Evolutionary conservation across 2,113 vertebrate genomes (phyloP), one percentile per base, ranked within the genome.

Genomic region (Albula glossodonta): DNA sequence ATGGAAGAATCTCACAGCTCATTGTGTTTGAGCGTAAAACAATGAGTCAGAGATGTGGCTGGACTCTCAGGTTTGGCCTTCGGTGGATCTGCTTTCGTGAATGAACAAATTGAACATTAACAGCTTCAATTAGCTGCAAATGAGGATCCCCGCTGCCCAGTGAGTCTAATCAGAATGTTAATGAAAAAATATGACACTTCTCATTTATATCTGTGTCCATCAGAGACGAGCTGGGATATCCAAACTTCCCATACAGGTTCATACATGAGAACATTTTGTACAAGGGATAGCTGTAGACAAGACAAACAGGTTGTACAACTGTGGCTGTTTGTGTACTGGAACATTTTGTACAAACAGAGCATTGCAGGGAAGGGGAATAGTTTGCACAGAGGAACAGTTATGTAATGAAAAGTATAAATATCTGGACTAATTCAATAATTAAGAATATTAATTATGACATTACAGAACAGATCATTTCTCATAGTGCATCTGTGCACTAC

Each of bases 21-120:
- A 15, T 66, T 66, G 60, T 66, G 15, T 66, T 19, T 82, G 10
- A 56, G 5, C 13, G 48, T 41, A 81, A 31, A 51, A 49, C 19
- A 57, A 85, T 85, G 77, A 79, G 70, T 13, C 2, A 31, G 50
- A 48, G 50, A 17, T 31, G 51, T 51, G 50, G 6, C 82, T 51
- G 48, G 81, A 85, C 50, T 84, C 84, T 81, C 60, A 80, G 86
- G 51, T 80, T 31, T 78, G 49, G 63, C 78, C 70, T 85, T 57
- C 78, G 84, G 83, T 84, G 66, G 13, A 82, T 25, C 80, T 70
- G 51, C 87, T 70, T 84, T 83, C 87, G 91, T 89, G 84, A 41
- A 92, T 89, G n/a, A 89, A 88, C 93, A 91, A 92, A 92, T 91
- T 86, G 89, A 86, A 88, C 88, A 90, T 91, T 82, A 94, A 90